phyloP scores from a whole-genome alignment of 2,888 invertebrate species.

The Sturmia bella region DNA sequence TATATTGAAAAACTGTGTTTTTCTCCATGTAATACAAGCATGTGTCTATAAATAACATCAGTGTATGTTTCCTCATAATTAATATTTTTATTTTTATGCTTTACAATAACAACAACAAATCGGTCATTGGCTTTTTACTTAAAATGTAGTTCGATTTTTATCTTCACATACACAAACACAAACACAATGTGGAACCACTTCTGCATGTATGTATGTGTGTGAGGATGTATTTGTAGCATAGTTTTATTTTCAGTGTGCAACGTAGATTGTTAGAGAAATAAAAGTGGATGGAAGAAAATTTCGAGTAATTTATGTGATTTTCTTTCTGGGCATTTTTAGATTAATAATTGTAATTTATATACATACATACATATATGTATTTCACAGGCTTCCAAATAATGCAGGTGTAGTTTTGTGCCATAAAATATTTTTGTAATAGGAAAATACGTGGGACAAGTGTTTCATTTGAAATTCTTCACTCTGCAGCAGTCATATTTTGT shows the following conservation, averaged over 20 bases:
- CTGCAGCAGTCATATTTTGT: no score
- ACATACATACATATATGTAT: no score
- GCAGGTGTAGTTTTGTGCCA: background rate
- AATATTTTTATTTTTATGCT: background rate
- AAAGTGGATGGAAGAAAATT: slow-evolving; percentile 13
- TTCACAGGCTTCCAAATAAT: background rate
- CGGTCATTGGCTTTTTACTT: slow-evolving; percentile 20
- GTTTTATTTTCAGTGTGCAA: background rate
- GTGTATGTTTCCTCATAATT: background rate
- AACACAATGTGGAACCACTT: no score
- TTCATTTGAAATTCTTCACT: no score
- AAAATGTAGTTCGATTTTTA: background rate
- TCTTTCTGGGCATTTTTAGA: slow-evolving; percentile 19
- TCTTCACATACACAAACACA: background rate
- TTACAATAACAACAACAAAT: background rate
- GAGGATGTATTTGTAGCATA: background rate
- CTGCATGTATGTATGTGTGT: background rate
- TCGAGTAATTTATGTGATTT: slow-evolving; percentile 4
- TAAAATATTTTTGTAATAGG: background rate
- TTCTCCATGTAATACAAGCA: no score
- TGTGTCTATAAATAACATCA: no score
- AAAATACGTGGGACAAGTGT: background rate
- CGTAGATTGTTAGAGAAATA: background rate
- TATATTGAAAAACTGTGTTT: no score
- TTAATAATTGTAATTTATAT: slow-evolving; percentile 32